Conservation (phyloP, 2,113 vertebrate species). For the Upupa epops region DNA sequence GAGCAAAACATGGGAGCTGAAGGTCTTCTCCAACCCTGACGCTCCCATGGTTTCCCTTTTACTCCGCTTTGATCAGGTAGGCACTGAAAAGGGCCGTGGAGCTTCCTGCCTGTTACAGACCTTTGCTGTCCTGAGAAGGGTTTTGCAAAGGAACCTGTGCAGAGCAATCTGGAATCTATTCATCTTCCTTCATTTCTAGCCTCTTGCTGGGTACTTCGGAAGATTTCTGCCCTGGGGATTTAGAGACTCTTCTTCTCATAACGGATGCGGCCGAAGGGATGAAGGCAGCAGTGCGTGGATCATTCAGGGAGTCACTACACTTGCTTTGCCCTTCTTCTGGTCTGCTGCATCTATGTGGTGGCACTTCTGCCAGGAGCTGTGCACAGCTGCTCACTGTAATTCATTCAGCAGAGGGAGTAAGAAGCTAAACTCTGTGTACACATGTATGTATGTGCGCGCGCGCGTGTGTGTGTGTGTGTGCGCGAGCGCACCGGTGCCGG, state of each 20-base stretch:
- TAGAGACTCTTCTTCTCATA: neutral
- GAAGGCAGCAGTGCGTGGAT: rapidly evolving
- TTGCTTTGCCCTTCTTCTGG: neutral
- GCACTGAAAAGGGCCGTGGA: neutral
- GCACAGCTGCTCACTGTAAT: neutral
- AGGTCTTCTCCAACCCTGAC: too few relatives aligned
- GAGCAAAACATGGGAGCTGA: neutral
- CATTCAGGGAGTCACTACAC: neutral
- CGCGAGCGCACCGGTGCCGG: too few relatives aligned
- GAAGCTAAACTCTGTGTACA: neutral
- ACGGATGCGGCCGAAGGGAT: neutral
- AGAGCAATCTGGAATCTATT: neutral
- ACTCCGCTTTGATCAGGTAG: neutral
- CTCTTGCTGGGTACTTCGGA: neutral
- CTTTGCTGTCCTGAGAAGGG: neutral
- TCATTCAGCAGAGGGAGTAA: conserved; percentile 46
- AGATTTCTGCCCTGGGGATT: neutral
- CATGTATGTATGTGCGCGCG: neutral
- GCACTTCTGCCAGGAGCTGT: neutral
- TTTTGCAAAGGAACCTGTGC: neutral
- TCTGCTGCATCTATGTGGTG: neutral
- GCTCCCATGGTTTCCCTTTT: neutral
- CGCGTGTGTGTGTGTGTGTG: neutral
- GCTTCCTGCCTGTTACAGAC: neutral
- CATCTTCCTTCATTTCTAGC: neutral